phyloP scores from a whole-genome alignment of 2,888 invertebrate species.

The Morpho achilles region DNA sequence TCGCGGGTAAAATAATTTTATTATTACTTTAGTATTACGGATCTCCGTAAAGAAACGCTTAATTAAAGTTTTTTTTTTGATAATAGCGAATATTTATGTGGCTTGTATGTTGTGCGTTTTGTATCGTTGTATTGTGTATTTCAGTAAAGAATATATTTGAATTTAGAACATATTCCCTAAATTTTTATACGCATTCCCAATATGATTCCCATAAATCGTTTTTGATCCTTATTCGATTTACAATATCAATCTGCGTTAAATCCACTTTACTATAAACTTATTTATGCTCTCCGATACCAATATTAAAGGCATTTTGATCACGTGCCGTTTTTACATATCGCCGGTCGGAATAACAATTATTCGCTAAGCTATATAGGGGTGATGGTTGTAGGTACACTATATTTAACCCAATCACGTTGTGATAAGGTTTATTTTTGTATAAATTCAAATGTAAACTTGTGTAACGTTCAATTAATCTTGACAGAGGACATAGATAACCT shows the following conservation, averaged over 20 bases:
- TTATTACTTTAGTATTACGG: no score
- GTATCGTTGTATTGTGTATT: no score
- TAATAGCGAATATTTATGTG: no score
- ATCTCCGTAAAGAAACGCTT: no score
- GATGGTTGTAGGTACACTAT: neutral
- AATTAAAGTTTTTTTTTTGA: no score
- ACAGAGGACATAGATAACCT: slow-evolving; percentile 7
- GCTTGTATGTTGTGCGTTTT: no score
- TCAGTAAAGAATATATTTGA: no score
- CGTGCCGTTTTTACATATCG: slow-evolving; percentile 53
- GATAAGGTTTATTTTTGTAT: slow-evolving; percentile 1
- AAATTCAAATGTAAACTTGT: neutral
- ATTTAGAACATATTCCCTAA: no score
- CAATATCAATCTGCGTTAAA: slow-evolving; percentile 15
- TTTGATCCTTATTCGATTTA: no score
- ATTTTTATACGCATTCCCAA: no score
- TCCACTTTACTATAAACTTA: slow-evolving; percentile 22
- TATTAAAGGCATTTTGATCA: slow-evolving; percentile 38
- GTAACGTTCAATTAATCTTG: slow-evolving; percentile 17
- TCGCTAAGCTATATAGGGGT: slow-evolving; percentile 19
- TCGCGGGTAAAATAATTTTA: no score
- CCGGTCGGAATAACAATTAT: slow-evolving; percentile 59
- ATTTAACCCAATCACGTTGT: neutral
- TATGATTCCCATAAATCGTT: no score
- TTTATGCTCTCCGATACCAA: slow-evolving; percentile 37